Base-by-base conservation (phyloP, 2,113 vertebrate species). In the Xiphophorus couchianus region DNA sequence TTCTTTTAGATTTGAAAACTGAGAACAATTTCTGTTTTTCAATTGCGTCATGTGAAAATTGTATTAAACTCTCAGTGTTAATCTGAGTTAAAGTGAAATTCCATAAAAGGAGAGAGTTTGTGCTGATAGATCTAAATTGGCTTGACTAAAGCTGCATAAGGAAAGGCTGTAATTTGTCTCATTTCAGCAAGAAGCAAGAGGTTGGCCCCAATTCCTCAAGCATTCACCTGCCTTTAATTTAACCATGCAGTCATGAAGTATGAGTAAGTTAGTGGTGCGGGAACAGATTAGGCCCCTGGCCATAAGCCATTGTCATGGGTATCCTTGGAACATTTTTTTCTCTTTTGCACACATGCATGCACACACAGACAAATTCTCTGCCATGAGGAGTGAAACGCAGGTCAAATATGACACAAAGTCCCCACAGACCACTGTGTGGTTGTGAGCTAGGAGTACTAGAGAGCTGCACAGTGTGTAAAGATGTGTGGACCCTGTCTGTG, bases 391-490 rank as follows among this genome's bases (percentile, higher is more conserved):
- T 68, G 70, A 81, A 80, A 81, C 66, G 76, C 74, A 85, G 89
- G 89, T 90, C 84, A 91, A 79, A 90, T 76, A 86, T 84, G 81
- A 90, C 28, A 27, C 80, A 81, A 66, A 73, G 74, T 88, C 85
- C 87, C 82, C 71, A 82, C 35, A 66, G 74, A 82, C 72, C 44
- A 37, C 17, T 22, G 66, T 80, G 69, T 58, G 69, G 60, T 72
- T 67, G 71, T 33, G 28, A 66, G 76, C 82, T 65, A 14, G 65
- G 54, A 51, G 51, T 77, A 62, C 71, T 63, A 78, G 68, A 82
- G 76, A 48, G 58, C 33, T 66, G 64, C 6, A 28, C 25, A 4
- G 35, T 69, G 22, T 73, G 35, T 58, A 17, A 58, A 58, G 51
- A 58, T 71, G 69, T 69, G 35, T 74, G 64, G 69, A 61, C 30